These are phyloP conservation scores for Pristionchus arcanus DNA, from an alignment of 2,888 invertebrate species.

Conservation along the genomic window DNA sequence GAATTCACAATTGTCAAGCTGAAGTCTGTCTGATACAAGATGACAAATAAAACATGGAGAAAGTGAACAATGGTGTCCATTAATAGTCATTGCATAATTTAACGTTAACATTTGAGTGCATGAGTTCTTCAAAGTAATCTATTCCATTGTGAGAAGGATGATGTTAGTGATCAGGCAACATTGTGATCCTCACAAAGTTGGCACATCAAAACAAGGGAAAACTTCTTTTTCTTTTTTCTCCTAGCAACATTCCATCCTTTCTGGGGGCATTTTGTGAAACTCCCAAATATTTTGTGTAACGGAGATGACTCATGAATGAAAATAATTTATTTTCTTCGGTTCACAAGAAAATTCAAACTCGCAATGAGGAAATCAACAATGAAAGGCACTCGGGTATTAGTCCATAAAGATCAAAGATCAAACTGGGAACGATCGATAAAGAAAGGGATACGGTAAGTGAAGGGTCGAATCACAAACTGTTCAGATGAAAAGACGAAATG, in stretches of 20 bases:
- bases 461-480: slow-evolving; percentile 20
- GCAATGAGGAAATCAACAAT: slow-evolving; percentile 43
- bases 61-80: no score
- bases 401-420: slow-evolving; percentile 6
- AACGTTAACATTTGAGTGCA: no score
- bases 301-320: background rate
- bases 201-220: slow-evolving; percentile 12
- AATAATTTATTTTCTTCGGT: slow-evolving; percentile 40
- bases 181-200: background rate
- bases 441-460: slow-evolving; percentile 19
- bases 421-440: background rate
- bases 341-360: slow-evolving; percentile 27
- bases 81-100: no score
- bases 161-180: slow-evolving; percentile 7
- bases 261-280: background rate
- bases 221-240: background rate
- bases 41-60: no score
- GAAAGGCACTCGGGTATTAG: slow-evolving; percentile 35
- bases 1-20: no score
- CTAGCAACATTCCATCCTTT: background rate
- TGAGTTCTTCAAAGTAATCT: background rate
- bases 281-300: background rate
- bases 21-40: no score
- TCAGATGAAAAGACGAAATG: slow-evolving; percentile 4
- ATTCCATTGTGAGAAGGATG: background rate